phyloP scores from a whole-genome alignment of 2,797 vertebrate genomes.

The Hapalemur alaotrensis region DNA sequence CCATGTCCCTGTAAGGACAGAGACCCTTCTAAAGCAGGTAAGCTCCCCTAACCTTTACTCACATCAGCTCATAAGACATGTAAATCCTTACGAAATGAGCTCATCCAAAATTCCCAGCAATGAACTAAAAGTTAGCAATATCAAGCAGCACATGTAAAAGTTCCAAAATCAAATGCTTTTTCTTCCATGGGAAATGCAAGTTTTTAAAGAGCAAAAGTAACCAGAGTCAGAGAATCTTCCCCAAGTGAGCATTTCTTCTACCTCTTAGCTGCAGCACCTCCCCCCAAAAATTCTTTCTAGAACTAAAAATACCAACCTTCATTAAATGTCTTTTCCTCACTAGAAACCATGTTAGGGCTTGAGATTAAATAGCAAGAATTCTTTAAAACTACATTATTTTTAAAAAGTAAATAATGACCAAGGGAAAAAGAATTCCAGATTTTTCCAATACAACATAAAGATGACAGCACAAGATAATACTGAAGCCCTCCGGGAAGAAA shows the following conservation, averaged over 20 bases:
- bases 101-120: slow-evolving; percentile 41
- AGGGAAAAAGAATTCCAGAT: slow-evolving; percentile 23
- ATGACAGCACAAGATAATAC: neutral
- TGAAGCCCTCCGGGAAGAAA: neutral
- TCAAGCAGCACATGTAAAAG: neutral
- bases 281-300: neutral
- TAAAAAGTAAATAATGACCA: slow-evolving; percentile 37
- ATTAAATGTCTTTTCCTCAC: slow-evolving; percentile 34
- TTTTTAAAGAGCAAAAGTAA: slow-evolving; percentile 20
- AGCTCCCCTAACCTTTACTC: neutral
- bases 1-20: neutral
- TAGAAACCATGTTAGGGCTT: slow-evolving; percentile 54
- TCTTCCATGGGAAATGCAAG: neutral
- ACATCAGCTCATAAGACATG: neutral
- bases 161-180: neutral
- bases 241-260: neutral
- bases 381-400: slow-evolving; percentile 52
- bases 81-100: slow-evolving; percentile 1
- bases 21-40: neutral
- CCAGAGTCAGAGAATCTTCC: neutral
- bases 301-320: slow-evolving; percentile 62
- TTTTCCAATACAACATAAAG: slow-evolving; percentile 43
- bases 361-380: slow-evolving; percentile 50
- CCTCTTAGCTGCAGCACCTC: neutral
- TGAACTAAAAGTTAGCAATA: slow-evolving; percentile 19